phyloP scores from a whole-genome alignment of 2,113 vertebrate species.

The Clarias magur region DNA sequence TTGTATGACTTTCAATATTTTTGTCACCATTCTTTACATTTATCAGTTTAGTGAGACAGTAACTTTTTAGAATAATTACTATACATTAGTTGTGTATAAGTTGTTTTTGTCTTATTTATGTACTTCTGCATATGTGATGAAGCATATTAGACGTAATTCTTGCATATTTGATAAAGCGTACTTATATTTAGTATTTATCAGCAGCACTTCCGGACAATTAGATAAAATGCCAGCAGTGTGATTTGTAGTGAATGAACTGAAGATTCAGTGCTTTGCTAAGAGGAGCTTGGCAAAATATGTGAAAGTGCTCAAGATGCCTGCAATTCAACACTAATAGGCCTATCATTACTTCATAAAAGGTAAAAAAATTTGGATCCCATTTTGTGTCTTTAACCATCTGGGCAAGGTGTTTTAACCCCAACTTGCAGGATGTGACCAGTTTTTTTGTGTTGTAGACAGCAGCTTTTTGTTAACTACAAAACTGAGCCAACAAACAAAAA shows the following conservation, averaged over 20 bases:
- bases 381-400: neutral
- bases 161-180: neutral
- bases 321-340: too few species aligned
- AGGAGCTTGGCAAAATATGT: too few species aligned
- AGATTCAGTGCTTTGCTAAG: neutral
- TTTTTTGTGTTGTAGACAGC: too few species aligned
- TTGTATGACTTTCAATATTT: neutral
- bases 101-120: neutral
- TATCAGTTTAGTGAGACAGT: neutral
- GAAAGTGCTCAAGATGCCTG: too few species aligned
- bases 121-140: neutral
- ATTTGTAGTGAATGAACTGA: neutral
- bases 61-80: neutral
- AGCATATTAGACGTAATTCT: neutral
- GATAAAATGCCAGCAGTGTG: neutral
- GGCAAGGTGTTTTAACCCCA: neutral
- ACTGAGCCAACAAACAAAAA: too few species aligned
- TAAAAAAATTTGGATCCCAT: too few species aligned
- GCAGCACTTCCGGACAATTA: neutral
- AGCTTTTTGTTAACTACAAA: too few species aligned
- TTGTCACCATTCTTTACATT: neutral
- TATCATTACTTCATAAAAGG: too few species aligned
- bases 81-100: neutral
- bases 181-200: neutral
- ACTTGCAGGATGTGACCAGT: neutral